Evolutionary conservation across 2,888 invertebrate genomes (phyloP).

Genomic region (Branchellion lobata): DNA sequence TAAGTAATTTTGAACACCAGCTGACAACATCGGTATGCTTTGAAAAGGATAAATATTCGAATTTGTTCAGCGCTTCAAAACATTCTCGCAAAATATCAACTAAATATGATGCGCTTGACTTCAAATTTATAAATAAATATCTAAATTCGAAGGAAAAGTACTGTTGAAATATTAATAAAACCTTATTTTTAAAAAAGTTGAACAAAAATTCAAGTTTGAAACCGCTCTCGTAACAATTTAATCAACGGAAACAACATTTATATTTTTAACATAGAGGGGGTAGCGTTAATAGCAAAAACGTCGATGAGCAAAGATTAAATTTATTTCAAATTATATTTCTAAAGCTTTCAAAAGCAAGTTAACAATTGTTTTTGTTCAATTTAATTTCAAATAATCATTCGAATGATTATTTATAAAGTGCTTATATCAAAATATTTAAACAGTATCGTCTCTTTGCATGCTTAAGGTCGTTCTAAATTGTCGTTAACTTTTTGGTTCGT

Average conservation of each 20-base stretch:
- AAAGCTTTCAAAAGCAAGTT: no score
- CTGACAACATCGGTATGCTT: background rate
- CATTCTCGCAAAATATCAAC: background rate
- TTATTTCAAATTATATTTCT: background rate
- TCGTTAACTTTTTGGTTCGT: no score
- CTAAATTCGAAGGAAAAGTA: background rate
- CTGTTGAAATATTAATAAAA: background rate
- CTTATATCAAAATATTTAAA: no score
- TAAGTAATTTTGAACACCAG: background rate
- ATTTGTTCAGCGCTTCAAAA: slow-evolving; percentile 19
- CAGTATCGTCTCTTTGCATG: no score
- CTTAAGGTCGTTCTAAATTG: no score
- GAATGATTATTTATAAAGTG: no score
- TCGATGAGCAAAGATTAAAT: background rate
- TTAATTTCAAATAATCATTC: no score
- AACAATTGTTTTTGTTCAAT: no score
- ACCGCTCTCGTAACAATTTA: slow-evolving; percentile 7
- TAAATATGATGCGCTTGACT: slow-evolving; percentile 22
- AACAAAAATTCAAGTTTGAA: slow-evolving; percentile 16
- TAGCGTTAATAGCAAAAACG: slow-evolving; percentile 1
- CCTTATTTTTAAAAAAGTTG: background rate
- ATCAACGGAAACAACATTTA: slow-evolving; percentile 9
- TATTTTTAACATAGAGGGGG: slow-evolving; percentile 5
- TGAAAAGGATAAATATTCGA: background rate
- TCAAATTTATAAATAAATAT: slow-evolving; percentile 1